Percentiles rank a stretch among this genome's conserved stretches.
These are phyloP conservation scores for Montipora foliosa DNA, from an alignment of 64 coral and sea anemone genomes.

Conservation along the genomic window DNA sequence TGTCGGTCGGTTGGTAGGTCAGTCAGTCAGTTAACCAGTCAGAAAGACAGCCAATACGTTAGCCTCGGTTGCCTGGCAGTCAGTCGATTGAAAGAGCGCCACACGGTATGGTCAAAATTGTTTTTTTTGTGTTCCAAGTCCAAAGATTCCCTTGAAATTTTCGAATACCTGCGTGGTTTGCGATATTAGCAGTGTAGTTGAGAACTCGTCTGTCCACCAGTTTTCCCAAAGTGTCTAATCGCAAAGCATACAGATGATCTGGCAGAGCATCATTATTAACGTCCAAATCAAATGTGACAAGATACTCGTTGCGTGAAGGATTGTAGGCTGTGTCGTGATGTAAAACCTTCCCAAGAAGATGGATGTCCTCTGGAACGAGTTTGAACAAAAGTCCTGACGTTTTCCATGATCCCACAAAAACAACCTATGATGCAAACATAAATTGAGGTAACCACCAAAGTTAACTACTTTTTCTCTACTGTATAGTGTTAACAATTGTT, in stretches of 20 bases:
- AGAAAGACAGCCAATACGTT: too few relatives aligned
- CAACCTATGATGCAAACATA: conserved; percentile 2
- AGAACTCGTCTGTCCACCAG: conserved; percentile 65
- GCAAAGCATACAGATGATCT: conserved; percentile 75
- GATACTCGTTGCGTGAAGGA: conserved; percentile 68
- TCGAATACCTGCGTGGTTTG: not conserved
- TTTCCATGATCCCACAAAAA: conserved; percentile 38
- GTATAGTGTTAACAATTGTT: too few relatives aligned
- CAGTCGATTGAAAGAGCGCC: too few relatives aligned
- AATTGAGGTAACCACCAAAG: not conserved
- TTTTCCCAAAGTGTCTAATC: conserved; percentile 7
- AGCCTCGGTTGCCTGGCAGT: too few relatives aligned
- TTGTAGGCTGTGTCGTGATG: conserved; percentile 81
- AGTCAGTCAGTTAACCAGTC: too few relatives aligned
- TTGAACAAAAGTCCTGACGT: conserved; percentile 52
- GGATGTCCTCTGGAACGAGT: conserved; percentile 48
- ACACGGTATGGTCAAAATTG: too few relatives aligned
- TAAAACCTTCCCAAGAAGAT: conserved; percentile 46
- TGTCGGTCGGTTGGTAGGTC: too few relatives aligned
- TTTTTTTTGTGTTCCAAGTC: too few relatives aligned
- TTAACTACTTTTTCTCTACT: not conserved
- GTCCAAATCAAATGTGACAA: conserved; percentile 86
- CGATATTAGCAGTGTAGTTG: conserved; percentile 74
- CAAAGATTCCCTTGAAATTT: not conserved
- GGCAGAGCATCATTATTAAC: conserved; percentile 63